Conservation (phyloP, 2,797 vertebrate species). For the Mus minutoides region DNA sequence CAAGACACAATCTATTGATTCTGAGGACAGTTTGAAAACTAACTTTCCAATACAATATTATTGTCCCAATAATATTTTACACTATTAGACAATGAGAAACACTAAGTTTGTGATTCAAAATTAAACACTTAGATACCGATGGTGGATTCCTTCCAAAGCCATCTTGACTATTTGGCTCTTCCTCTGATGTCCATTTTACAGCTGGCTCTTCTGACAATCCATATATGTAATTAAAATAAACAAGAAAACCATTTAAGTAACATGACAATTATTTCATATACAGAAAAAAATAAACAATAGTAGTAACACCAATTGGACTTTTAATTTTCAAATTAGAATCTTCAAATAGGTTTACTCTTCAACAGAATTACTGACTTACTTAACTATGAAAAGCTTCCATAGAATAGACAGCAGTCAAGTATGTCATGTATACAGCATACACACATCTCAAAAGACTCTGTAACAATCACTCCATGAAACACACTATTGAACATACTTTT, state of each 20-base stretch:
- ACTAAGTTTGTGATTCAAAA: not conserved
- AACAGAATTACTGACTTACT: not conserved
- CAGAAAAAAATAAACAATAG: not conserved
- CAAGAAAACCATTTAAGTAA: not conserved
- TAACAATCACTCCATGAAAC: not conserved
- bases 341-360: not conserved
- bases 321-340: not conserved
- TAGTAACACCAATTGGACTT: not conserved
- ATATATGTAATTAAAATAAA: not conserved
- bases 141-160: not conserved
- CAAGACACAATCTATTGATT: not conserved
- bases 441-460: not conserved
- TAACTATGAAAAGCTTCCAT: not conserved
- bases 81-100: not conserved
- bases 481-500: not conserved
- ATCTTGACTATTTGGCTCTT: not conserved
- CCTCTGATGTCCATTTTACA: not conserved
- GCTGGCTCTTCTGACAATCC: not conserved
- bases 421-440: not conserved
- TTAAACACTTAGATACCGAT: not conserved
- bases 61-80: too few relatives aligned
- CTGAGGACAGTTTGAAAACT: not conserved
- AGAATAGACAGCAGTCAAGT: not conserved
- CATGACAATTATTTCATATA: not conserved
- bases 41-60: not conserved